Base-by-base conservation (phyloP, 2,797 vertebrate genomes). In the Psittacula derbiana region DNA sequence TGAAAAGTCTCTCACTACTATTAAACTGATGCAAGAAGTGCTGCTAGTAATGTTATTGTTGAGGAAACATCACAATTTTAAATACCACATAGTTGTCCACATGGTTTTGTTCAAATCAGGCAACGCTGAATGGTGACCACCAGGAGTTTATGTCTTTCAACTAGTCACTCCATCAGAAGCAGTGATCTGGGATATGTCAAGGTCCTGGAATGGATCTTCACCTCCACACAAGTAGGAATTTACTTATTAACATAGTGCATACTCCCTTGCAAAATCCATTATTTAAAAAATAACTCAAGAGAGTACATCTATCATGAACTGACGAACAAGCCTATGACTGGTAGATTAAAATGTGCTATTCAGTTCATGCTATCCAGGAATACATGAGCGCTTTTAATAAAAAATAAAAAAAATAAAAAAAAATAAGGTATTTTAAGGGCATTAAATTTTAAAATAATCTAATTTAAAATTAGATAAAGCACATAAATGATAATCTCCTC, bases 351-450 rank as follows among this genome's bases (percentile, higher is more conserved):
- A 44, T 38, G 8, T 41, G 9, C 30, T 9, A 25, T 70, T 92
- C 28, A 58, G 31, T 16, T 61, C 24, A 49, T 10, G 7, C 7
- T 5, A 17, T 10, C 3, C 31, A 9, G 12, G 9, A 79, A 44
- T 53, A 41, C 2, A 28, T 16, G 3, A 6, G 10, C 4, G 6
- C 6, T 82, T 72, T 47, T 36, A 76, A 55, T 8, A 62, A 46
- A 17, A 43, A 55, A 27, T 20, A 16, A 16, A 14, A 14, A 8
- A 50, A 50, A 28, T 28, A 33, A 16, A 7, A 70, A 65, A 36
- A 8, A 6, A 10, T 38, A 46, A 4, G 0, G 1, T 53, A 23
- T 52, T 90, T 71, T 38, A 40, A 76, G 6, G 8, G 2, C 1
- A 52, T 70, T 65, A 70, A 31, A 28, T 65, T 82, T 85, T 50